phyloP scores from a whole-genome alignment of 1,140 invertebrate genomes.

The Nasonia vitripennis region DNA sequence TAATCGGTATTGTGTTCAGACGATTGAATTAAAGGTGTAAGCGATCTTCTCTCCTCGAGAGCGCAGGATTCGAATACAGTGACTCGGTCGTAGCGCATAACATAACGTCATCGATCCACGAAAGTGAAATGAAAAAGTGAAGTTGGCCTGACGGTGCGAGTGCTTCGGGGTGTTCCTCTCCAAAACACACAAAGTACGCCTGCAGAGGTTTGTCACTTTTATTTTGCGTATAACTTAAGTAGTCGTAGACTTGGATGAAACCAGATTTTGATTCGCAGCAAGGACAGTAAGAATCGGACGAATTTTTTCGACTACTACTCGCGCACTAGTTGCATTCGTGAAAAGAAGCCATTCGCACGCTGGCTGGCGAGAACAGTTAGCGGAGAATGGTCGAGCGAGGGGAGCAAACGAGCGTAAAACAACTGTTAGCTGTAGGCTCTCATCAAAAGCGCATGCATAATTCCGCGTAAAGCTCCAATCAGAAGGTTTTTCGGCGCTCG shows the following conservation, averaged over 20 bases:
- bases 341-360: not conserved
- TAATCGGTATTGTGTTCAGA: not conserved
- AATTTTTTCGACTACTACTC: no score
- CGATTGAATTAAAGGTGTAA: slow-evolving; percentile 3
- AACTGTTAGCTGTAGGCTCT: not conserved
- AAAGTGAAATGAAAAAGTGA: slow-evolving; percentile 6
- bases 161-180: not conserved
- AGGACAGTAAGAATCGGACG: no score
- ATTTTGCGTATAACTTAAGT: not conserved
- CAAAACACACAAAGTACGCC: not conserved
- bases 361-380: not conserved
- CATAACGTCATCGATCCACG: not conserved
- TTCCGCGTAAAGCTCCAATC: not conserved
- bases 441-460: not conserved
- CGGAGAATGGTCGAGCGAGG: not conserved
- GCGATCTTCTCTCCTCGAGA: not conserved
- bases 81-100: no score
- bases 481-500: not conserved
- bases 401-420: not conserved
- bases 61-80: no score
- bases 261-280: not conserved
- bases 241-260: not conserved
- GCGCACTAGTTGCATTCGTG: no score
- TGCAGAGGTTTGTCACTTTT: not conserved
- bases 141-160: not conserved